Percentiles rank a stretch among this genome's conserved stretches.
Conservation (phyloP, 2,797 vertebrate species). For the Crenichthys baileyi region DNA sequence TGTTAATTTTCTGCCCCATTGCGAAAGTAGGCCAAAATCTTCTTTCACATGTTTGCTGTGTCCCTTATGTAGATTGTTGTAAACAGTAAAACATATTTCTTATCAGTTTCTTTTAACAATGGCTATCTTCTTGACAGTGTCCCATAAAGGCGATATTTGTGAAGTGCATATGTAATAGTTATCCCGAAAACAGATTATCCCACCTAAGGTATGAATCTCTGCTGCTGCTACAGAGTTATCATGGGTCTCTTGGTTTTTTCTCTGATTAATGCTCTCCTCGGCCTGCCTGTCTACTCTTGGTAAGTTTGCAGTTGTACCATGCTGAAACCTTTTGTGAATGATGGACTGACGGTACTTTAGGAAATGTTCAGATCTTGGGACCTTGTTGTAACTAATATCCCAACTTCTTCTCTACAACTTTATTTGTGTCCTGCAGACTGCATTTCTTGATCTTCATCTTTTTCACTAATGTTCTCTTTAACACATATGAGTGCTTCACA, state of each 20-base stretch:
- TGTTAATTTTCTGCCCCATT: neutral
- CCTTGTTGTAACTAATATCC: too few relatives aligned
- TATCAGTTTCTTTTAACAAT: neutral
- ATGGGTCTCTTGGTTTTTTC: too few relatives aligned
- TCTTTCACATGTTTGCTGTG: neutral
- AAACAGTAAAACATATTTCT: neutral
- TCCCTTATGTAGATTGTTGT: neutral
- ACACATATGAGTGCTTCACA: too few relatives aligned
- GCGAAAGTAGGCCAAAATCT: too few relatives aligned
- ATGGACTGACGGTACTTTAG: neutral
- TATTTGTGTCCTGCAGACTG: neutral
- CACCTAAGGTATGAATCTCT: neutral
- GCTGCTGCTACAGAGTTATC: too few relatives aligned
- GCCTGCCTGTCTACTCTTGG: neutral
- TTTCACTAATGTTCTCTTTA: neutral
- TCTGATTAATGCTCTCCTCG: too few relatives aligned
- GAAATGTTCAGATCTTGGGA: neutral
- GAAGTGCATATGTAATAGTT: neutral
- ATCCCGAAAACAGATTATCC: neutral
- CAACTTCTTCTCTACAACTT: neutral
- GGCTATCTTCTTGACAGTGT: neutral
- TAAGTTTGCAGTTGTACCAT: neutral
- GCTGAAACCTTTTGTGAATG: neutral
- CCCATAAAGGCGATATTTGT: neutral
- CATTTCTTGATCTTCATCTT: neutral